A percentile compares a stretch with the other conserved stretches of the same genome.
These are phyloP conservation scores for Calcarius lapponicus DNA, from an alignment of 2,797 vertebrate species.

Conservation along the genomic window DNA sequence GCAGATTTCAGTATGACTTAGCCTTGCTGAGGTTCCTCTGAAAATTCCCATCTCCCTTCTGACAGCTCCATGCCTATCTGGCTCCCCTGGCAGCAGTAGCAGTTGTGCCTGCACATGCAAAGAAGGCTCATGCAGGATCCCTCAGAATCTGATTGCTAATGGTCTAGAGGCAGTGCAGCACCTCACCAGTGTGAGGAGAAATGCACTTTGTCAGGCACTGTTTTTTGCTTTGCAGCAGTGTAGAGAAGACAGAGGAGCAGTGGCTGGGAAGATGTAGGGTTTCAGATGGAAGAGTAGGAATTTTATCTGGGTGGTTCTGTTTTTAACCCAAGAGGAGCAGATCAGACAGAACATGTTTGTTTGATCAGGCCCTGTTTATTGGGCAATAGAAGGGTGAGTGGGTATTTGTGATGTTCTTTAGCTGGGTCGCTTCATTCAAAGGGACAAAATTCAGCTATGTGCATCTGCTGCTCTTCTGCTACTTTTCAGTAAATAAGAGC, in stretches of 20 bases:
- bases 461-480: neutral
- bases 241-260: neutral
- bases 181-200: neutral
- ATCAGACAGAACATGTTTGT: neutral
- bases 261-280: neutral
- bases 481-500: neutral
- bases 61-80: neutral
- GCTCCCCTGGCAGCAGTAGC: neutral
- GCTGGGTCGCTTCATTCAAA: neutral
- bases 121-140: neutral
- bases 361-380: neutral
- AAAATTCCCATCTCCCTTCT: neutral
- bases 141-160: neutral
- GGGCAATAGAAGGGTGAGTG: neutral
- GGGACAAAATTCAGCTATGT: neutral
- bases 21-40: neutral
- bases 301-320: neutral
- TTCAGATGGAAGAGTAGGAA: neutral
- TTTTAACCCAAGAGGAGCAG: neutral
- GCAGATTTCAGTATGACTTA: conserved; percentile 18
- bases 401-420: neutral
- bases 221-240: neutral
- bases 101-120: neutral
- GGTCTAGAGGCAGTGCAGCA: neutral
- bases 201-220: neutral